These are phyloP conservation scores for Xenops minutus DNA, from an alignment of 2,797 vertebrate genomes.

Conservation along the genomic window DNA sequence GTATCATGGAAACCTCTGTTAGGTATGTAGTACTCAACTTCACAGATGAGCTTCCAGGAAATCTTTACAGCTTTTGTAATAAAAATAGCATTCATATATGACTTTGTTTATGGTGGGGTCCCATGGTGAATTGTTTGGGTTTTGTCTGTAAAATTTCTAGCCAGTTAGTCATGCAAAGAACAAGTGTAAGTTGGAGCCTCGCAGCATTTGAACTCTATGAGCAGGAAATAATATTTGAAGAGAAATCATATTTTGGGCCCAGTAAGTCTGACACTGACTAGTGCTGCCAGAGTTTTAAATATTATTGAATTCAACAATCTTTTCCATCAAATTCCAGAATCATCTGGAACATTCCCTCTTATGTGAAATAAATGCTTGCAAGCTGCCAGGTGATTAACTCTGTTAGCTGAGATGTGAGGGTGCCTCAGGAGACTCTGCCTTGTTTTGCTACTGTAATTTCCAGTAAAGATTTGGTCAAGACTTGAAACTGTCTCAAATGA, in stretches of 20 bases:
- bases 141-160: conserved; percentile 19
- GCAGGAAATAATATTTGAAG: conserved; percentile 40
- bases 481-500: conserved; percentile 67
- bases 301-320: conserved; percentile 19
- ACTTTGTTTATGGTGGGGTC: conserved; percentile 45
- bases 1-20: not conserved
- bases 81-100: conserved; percentile 49
- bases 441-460: conserved; percentile 73
- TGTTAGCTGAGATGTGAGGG: conserved; percentile 49
- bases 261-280: not conserved
- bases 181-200: conserved; percentile 10
- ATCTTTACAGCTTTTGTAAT: conserved; percentile 42
- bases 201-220: not conserved
- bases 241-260: conserved; percentile 35
- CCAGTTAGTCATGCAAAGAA: conserved; percentile 15
- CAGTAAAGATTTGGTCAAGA: conserved; percentile 67
- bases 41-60: conserved; percentile 58
- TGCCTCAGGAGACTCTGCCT: conserved; percentile 49
- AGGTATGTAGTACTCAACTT: conserved; percentile 14
- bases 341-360: conserved; percentile 41
- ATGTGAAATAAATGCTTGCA: not conserved
- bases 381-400: conserved; percentile 66
- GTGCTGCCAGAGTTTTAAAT: conserved; percentile 43
- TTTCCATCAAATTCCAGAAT: conserved; percentile 61
- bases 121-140: not conserved